Base-by-base conservation (phyloP, 2,797 vertebrate genomes). In the Falco cherrug region DNA sequence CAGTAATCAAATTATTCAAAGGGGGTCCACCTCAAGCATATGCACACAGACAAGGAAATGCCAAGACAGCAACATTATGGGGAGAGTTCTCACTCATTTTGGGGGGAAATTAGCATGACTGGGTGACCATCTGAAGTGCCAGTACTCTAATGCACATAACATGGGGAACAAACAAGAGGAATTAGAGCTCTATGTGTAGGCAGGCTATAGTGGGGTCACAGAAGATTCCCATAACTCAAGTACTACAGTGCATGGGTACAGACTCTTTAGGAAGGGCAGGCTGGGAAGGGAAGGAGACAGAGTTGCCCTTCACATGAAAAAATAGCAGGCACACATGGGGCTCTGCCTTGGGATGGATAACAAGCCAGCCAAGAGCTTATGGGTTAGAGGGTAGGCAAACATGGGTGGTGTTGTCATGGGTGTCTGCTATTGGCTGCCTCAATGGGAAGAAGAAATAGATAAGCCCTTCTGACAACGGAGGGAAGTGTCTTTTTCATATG, bases 1-100 rank as follows among this genome's bases (percentile, higher is more conserved):
- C 89, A 91, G 81, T 35, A 90, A 80, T 90, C 76, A 73, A 24
- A 91, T 94, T 94, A 86, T 81, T 69, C 73, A 75, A 57, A 95
- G 20, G 4, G 17, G 0, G 33, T 48, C 83, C 50, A 84, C 29
- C 54, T 95, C 57, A 69, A 88, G 29, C 29, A 19, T 71, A 7
- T 35, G 79, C 57, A 90, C 53, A 81, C 28, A 78, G 91, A 90
- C 35, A 84, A 94, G 18, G 31, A 82, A 80, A 8, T 71, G 64
- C 20, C 14, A 87, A 83, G 60, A 60, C 19, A 61, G 48, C 26
- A 89, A 7, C 31, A 51, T 50, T 60, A 41, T 13, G 9, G 24
- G 26, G 48, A 64, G 87, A 93, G 50, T 4, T 79, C 16, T 82
- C 60, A 53, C 13, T 43, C 8, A 18, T 84, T 80, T 35, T 3